A percentile compares a stretch with the other conserved stretches of the same genome.
phyloP scores from a whole-genome alignment of 2,113 vertebrate genomes.

The Amphiprion percula region DNA sequence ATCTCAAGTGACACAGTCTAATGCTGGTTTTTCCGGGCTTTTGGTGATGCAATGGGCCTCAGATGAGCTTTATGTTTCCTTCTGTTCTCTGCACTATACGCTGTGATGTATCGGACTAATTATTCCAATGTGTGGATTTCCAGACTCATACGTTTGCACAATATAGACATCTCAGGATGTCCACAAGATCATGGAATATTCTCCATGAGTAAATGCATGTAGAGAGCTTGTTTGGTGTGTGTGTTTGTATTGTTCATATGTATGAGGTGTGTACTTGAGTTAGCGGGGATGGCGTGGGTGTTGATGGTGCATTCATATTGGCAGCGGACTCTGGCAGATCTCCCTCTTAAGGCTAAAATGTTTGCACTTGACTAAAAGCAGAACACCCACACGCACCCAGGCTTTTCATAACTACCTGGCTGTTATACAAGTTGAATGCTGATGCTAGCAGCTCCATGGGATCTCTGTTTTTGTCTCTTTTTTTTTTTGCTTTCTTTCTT shows the following conservation, averaged over 20 bases:
- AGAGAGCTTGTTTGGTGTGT: constrained; percentile 12
- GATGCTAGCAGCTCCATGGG: constrained; percentile 55
- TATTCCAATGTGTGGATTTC: constrained; percentile 30
- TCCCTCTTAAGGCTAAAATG: constrained; percentile 85
- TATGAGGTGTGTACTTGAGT: constrained; percentile 42
- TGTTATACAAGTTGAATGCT: constrained; percentile 81
- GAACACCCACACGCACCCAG: constrained; percentile 76
- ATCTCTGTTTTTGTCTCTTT: constrained; percentile 38
- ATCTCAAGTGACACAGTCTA: background rate
- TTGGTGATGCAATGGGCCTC: constrained; percentile 28
- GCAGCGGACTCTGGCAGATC: constrained; percentile 69
- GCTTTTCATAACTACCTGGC: constrained; percentile 76
- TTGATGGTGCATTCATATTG: constrained; percentile 75
- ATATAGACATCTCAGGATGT: constrained; percentile 20
- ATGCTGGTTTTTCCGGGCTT: constrained; percentile 4
- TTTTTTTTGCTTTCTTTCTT: constrained; percentile 20
- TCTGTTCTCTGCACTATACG: background rate
- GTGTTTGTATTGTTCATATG: constrained; percentile 26
- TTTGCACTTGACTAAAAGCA: constrained; percentile 85
- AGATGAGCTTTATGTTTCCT: constrained; percentile 34
- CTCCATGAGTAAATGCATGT: constrained; percentile 28
- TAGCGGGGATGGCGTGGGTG: constrained; percentile 68
- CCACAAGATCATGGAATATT: constrained; percentile 25
- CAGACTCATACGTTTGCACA: constrained; percentile 34
- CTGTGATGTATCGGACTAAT: constrained; percentile 39